phyloP scores from a whole-genome alignment of 2,797 vertebrate species.

The Geotrypetes seraphini region DNA sequence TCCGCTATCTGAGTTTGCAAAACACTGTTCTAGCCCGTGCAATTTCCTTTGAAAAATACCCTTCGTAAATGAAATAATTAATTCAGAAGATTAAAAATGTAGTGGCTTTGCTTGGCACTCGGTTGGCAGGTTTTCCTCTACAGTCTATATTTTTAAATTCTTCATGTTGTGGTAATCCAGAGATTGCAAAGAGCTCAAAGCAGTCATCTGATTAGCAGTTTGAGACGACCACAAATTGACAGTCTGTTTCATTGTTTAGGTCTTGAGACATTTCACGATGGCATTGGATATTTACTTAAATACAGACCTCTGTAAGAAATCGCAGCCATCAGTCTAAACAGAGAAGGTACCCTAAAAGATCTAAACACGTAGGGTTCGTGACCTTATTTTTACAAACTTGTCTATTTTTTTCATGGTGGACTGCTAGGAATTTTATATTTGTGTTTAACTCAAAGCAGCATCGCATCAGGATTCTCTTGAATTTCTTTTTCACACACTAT shows the following conservation, averaged over 20 bases:
- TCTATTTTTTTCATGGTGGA: neutral
- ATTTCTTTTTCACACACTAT: too few relatives aligned
- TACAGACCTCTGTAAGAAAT: slow-evolving; percentile 1
- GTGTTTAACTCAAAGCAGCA: too few relatives aligned
- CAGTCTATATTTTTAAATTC: too few relatives aligned
- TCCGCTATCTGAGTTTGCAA: too few relatives aligned
- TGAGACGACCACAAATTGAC: neutral
- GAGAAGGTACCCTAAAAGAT: slow-evolving; percentile 1
- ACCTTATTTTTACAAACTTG: slow-evolving; percentile 7
- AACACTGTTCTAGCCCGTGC: too few relatives aligned
- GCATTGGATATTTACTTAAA: slow-evolving; percentile 1
- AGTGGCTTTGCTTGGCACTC: too few relatives aligned
- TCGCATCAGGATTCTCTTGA: too few relatives aligned
- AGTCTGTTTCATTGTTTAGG: neutral
- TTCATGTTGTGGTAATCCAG: neutral
- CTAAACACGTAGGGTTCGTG: slow-evolving; percentile 5
- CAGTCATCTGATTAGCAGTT: neutral
- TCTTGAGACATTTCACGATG: slow-evolving; percentile 7
- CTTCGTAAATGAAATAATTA: too few relatives aligned
- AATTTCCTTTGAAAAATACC: too few relatives aligned
- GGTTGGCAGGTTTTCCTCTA: too few relatives aligned
- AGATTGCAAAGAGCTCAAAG: slow-evolving; percentile 1
- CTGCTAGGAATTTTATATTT: neutral
- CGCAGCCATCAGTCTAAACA: slow-evolving; percentile 1
- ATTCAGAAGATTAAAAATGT: too few relatives aligned